Conservation (phyloP, 1,140 invertebrate species). For the Sarcophaga bullata region DNA sequence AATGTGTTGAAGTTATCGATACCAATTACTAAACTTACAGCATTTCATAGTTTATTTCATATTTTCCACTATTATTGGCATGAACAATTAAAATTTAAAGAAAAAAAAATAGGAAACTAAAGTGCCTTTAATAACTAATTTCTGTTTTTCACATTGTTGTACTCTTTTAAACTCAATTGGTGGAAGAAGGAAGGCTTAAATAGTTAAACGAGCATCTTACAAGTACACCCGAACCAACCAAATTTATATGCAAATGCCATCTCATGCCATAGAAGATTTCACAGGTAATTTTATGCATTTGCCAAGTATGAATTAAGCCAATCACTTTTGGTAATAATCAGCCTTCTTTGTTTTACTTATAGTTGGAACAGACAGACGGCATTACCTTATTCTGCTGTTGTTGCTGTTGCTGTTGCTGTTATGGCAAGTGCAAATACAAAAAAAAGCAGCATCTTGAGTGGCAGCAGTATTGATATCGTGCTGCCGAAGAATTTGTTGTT, state of each 20-base stretch:
- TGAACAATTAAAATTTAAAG: too few relatives aligned
- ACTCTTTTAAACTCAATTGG: too few relatives aligned
- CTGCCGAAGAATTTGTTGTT: slow-evolving; percentile 42
- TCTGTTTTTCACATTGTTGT: too few relatives aligned
- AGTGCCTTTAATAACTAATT: too few relatives aligned
- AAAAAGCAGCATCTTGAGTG: slow-evolving; percentile 34
- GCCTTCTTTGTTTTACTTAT: neutral
- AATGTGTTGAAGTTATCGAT: too few relatives aligned
- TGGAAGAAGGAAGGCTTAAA: neutral
- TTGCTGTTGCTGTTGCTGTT: neutral
- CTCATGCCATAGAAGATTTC: neutral
- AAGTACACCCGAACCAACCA: neutral
- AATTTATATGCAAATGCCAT: neutral
- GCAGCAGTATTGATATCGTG: slow-evolving; percentile 39
- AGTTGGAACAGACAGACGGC: neutral
- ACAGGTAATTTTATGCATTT: slow-evolving; percentile 21
- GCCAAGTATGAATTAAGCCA: slow-evolving; percentile 37
- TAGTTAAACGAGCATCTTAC: neutral
- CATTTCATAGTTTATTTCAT: too few relatives aligned
- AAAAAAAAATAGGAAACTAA: too few relatives aligned
- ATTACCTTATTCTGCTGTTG: neutral
- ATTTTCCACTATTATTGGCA: too few relatives aligned
- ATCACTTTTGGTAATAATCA: slow-evolving; percentile 35
- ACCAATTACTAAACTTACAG: too few relatives aligned
- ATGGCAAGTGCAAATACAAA: slow-evolving; percentile 29